Conservation (phyloP, 2,113 vertebrate genomes). For the Sisor rabdophorus region DNA sequence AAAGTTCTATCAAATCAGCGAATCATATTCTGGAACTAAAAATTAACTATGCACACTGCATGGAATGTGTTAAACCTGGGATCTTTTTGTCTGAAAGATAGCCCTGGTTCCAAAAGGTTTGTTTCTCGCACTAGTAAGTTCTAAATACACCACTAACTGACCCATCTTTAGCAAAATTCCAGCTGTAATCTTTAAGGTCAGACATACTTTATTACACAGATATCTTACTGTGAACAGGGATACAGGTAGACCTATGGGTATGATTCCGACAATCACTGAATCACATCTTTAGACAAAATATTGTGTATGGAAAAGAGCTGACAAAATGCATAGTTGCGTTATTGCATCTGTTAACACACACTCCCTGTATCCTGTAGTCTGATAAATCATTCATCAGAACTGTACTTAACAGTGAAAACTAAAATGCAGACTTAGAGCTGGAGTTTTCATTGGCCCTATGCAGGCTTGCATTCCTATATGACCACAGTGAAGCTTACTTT, state of each 20-base stretch:
- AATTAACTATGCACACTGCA: not conserved
- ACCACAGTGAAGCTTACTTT: not conserved
- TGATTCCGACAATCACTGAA: too few species aligned
- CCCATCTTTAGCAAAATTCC: not conserved
- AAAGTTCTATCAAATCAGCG: too few species aligned
- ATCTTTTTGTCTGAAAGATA: not conserved
- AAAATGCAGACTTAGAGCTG: not conserved
- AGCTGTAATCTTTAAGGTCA: not conserved
- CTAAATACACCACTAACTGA: not conserved
- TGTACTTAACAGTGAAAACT: slow-evolving; percentile 32
- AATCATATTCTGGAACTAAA: not conserved
- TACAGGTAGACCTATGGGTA: not conserved
- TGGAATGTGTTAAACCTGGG: not conserved
- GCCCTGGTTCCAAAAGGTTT: not conserved
- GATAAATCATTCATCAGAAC: slow-evolving; percentile 49
- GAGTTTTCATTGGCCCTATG: not conserved
- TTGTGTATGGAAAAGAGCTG: slow-evolving; percentile 55
- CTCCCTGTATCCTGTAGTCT: slow-evolving; percentile 38
- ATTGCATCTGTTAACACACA: slow-evolving; percentile 57
- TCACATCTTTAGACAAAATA: not conserved
- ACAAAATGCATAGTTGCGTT: slow-evolving; percentile 61
- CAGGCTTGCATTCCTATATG: slow-evolving; percentile 9
- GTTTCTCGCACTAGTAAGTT: not conserved
- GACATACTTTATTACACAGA: not conserved
- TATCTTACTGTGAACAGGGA: not conserved